These are phyloP conservation scores for Tetanocera ferruginea DNA, from an alignment of 2,888 invertebrate genomes.

Conservation along the genomic window DNA sequence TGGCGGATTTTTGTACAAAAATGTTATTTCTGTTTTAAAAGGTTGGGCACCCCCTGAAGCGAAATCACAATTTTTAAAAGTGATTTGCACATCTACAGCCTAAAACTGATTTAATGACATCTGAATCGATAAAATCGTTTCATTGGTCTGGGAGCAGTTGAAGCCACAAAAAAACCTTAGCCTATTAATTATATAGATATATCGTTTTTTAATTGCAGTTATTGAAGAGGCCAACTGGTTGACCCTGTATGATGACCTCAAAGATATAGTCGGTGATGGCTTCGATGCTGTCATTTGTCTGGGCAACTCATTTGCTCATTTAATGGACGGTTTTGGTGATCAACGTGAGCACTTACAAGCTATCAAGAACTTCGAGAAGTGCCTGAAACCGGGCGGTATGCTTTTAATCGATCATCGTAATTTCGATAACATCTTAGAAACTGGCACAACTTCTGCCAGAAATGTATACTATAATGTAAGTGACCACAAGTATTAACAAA, in stretches of 20 bases:
- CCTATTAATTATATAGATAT: too few species aligned
- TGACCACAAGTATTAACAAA: conserved; percentile 46
- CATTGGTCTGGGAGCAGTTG: too few species aligned
- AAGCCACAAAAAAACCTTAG: too few species aligned
- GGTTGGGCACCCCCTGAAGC: too few species aligned
- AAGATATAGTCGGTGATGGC: conserved; percentile 73
- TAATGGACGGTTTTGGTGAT: conserved; percentile 84
- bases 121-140: too few species aligned
- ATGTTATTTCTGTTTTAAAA: too few species aligned
- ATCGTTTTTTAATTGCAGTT: conserved; percentile 72
- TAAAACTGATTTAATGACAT: too few species aligned
- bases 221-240: conserved; percentile 95
- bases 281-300: conserved; percentile 92
- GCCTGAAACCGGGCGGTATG: conserved; percentile 87
- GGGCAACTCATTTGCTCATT: conserved; percentile 92
- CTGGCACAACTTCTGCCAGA: conserved; percentile 83
- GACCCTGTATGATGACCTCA: conserved; percentile 81
- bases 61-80: too few species aligned
- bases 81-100: too few species aligned
- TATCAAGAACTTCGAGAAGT: conserved; percentile 82
- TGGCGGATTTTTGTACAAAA: too few species aligned
- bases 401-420: conserved; percentile 91
- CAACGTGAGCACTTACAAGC: conserved; percentile 85
- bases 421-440: conserved; percentile 84
- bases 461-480: conserved; percentile 92